A percentile compares a stretch with the other conserved stretches of the same genome.
Conservation (phyloP, 2,888 invertebrate genomes). For the Uloborus plumipes region DNA sequence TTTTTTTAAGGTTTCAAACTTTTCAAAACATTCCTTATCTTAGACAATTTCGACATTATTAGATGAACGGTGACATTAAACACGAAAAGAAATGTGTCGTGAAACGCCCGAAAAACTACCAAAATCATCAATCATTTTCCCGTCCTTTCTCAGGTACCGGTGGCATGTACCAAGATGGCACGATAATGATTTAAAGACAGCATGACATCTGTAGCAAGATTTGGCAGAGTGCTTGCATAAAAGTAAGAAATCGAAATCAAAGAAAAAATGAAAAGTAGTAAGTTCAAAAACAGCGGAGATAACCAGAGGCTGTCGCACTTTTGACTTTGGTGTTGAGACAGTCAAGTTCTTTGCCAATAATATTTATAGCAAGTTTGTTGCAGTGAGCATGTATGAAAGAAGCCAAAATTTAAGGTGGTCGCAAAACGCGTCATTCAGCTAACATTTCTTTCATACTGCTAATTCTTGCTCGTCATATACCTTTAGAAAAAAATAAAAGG, state of each 20-base stretch:
- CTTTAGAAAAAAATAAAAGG: slow-evolving; percentile 9
- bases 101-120: neutral
- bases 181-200: slow-evolving; percentile 32
- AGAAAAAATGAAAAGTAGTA: slow-evolving; percentile 4
- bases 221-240: neutral
- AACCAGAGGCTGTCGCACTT: slow-evolving; percentile 36
- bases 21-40: no score
- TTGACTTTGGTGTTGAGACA: slow-evolving; percentile 31
- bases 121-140: slow-evolving; percentile 18
- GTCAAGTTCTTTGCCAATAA: slow-evolving; percentile 57
- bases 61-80: no score
- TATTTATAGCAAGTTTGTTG: slow-evolving; percentile 50
- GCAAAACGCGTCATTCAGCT: neutral
- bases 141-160: slow-evolving; percentile 10
- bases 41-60: no score
- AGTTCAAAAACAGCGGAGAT: slow-evolving; percentile 26
- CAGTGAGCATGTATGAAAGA: slow-evolving; percentile 28
- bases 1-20: no score
- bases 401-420: slow-evolving; percentile 55
- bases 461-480: slow-evolving; percentile 15
- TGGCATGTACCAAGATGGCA: slow-evolving; percentile 19
- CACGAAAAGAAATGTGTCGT: no score
- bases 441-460: slow-evolving; percentile 20
- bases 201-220: slow-evolving; percentile 5
- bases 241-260: slow-evolving; percentile 29